phyloP scores from a whole-genome alignment of 2,113 vertebrate species.

The Apeltes quadracus region DNA sequence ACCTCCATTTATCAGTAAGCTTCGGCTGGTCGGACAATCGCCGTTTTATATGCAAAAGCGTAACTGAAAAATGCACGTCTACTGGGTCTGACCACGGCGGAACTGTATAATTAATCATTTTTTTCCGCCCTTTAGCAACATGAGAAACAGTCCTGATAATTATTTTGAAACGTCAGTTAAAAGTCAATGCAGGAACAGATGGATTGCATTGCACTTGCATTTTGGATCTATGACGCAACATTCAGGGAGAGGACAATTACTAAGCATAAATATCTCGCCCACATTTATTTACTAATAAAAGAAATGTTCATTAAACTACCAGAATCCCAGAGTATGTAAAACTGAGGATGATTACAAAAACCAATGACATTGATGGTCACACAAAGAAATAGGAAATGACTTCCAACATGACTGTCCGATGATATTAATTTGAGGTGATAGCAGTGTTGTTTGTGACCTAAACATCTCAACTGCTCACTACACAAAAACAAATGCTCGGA shows the following conservation, averaged over 20 bases:
- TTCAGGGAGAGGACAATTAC: neutral
- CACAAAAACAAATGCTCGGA: too few relatives aligned
- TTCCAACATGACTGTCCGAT: neutral
- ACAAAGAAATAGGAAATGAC: too few relatives aligned
- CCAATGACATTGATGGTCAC: too few relatives aligned
- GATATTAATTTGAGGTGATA: neutral
- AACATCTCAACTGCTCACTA: neutral
- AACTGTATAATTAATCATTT: neutral
- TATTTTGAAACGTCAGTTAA: neutral
- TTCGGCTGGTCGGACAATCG: neutral
- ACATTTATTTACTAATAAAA: neutral
- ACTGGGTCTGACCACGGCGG: neutral
- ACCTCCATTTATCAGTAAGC: slow-evolving; percentile 14
- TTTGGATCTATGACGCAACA: neutral
- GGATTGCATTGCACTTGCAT: neutral
- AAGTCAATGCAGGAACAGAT: slow-evolving; percentile 22
- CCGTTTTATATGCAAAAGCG: slow-evolving; percentile 2
- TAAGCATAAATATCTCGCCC: neutral
- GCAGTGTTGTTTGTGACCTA: neutral
- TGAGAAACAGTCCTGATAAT: slow-evolving; percentile 1
- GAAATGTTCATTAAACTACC: neutral
- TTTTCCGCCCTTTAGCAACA: neutral
- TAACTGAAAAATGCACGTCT: neutral
- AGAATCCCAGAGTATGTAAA: neutral
- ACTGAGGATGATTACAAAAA: neutral